Conservation (phyloP, 2,888 invertebrate genomes). For the Norana najaformis region DNA sequence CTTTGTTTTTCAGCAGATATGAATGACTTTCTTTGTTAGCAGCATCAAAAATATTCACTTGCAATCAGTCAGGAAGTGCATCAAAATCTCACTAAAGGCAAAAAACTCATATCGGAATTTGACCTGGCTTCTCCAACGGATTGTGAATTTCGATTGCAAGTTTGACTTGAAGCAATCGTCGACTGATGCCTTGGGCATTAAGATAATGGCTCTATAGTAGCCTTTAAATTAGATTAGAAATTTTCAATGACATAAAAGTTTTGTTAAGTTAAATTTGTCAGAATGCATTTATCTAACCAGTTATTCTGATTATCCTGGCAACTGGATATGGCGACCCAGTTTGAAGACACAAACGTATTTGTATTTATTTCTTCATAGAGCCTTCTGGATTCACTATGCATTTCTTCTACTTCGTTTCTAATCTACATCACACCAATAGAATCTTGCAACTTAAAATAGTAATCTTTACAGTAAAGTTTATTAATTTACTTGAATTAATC, state of each 20-base stretch:
- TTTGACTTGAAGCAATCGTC: no score
- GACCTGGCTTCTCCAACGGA: no score
- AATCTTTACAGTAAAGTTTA: not conserved
- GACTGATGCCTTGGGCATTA: no score
- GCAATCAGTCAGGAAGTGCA: not conserved
- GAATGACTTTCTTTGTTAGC: no score
- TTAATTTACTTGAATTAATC: not conserved
- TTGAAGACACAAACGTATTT: not conserved
- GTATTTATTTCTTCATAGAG: not conserved
- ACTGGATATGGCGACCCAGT: not conserved
- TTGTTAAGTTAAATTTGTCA: not conserved
- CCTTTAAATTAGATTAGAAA: not conserved
- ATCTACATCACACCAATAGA: not conserved
- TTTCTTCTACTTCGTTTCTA: constrained; percentile 1
- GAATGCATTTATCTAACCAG: not conserved
- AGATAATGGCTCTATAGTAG: not conserved
- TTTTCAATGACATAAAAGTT: not conserved
- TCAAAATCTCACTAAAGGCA: no score
- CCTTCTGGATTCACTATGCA: not conserved
- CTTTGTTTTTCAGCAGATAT: no score
- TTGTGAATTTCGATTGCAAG: no score
- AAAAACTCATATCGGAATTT: no score
- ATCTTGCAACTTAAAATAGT: not conserved
- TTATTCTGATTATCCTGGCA: constrained; percentile 3
- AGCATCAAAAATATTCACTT: not conserved